Percentiles rank a stretch among this genome's conserved stretches.
These are phyloP conservation scores for Tetragonula carbonaria DNA, from an alignment of 2,888 invertebrate genomes.

Conservation along the genomic window DNA sequence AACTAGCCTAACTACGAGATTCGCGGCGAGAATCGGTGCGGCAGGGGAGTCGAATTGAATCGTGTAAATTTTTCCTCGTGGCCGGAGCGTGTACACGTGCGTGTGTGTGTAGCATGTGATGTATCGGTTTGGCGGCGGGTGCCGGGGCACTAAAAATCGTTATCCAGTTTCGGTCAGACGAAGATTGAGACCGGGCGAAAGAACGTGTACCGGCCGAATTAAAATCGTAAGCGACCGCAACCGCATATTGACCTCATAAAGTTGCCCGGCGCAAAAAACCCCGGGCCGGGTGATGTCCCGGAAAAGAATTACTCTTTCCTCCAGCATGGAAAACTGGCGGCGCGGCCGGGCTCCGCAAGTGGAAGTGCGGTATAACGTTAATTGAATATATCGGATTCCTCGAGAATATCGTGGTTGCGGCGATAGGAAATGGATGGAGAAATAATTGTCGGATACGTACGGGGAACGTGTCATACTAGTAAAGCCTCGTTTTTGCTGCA, in stretches of 20 bases:
- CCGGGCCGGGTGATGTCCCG: slow-evolving; percentile 49
- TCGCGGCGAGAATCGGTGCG: background rate
- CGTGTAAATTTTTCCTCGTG: slow-evolving; percentile 36
- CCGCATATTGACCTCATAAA: slow-evolving; percentile 65
- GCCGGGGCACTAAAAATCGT: slow-evolving; percentile 44
- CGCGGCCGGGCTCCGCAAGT: slow-evolving; percentile 58
- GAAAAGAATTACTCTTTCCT: slow-evolving; percentile 70
- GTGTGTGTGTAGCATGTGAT: background rate
- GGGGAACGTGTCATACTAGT: slow-evolving; percentile 66
- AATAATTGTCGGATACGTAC: slow-evolving; percentile 69
- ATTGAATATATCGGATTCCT: slow-evolving; percentile 72
- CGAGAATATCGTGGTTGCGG: slow-evolving; percentile 72
- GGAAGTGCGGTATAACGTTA: slow-evolving; percentile 72
- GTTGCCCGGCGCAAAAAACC: slow-evolving; percentile 60
- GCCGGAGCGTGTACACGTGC: background rate
- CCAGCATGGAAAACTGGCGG: slow-evolving; percentile 54
- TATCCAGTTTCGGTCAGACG: slow-evolving; percentile 50
- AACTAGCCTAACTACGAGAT: background rate
- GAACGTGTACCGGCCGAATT: slow-evolving; percentile 56
- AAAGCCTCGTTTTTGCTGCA: slow-evolving; percentile 71
- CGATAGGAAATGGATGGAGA: slow-evolving; percentile 72
- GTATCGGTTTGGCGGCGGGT: background rate
- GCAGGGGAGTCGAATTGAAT: slow-evolving; percentile 17
- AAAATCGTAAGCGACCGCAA: slow-evolving; percentile 60
- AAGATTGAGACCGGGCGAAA: slow-evolving; percentile 56